phyloP scores from a whole-genome alignment of 2,888 invertebrate species.

The Therioaphis trifolii region DNA sequence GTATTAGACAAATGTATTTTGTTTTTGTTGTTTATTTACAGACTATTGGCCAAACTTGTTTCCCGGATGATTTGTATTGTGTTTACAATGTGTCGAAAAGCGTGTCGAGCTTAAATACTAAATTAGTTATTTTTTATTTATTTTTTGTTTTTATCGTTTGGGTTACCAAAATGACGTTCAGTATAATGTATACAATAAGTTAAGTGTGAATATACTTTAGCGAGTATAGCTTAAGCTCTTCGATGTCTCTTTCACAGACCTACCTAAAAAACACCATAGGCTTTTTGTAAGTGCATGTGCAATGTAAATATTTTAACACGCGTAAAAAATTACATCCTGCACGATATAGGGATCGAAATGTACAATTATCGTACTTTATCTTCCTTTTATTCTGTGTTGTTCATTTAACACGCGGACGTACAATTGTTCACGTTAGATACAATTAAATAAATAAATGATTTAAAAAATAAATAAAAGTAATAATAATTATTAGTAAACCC shows the following conservation, averaged over 20 bases:
- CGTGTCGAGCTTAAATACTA: conserved; percentile 56
- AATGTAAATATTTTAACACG: conserved; percentile 48
- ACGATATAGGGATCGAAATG: conserved; percentile 44
- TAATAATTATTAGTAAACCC: too few species aligned
- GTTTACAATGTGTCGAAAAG: conserved; percentile 37
- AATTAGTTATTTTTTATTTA: not conserved
- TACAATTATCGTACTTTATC: not conserved
- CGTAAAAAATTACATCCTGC: conserved; percentile 41
- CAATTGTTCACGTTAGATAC: too few species aligned
- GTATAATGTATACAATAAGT: conserved; percentile 58
- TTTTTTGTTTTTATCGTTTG: conserved; percentile 42
- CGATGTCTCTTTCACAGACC: conserved; percentile 54
- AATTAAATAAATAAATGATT: conserved; percentile 12
- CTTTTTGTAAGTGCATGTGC: conserved; percentile 53
- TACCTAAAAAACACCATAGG: conserved; percentile 55
- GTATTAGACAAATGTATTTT: conserved; percentile 19
- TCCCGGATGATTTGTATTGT: not conserved
- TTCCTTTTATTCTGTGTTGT: not conserved
- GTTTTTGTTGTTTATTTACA: conserved; percentile 20
- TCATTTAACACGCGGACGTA: not conserved
- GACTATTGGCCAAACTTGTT: conserved; percentile 5
- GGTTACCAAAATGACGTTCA: conserved; percentile 62
- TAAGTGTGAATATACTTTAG: conserved; percentile 59
- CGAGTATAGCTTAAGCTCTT: conserved; percentile 62
- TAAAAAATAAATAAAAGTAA: not conserved